Base-by-base conservation (phyloP, 2,797 vertebrate genomes). In the Dallia pectoralis region DNA sequence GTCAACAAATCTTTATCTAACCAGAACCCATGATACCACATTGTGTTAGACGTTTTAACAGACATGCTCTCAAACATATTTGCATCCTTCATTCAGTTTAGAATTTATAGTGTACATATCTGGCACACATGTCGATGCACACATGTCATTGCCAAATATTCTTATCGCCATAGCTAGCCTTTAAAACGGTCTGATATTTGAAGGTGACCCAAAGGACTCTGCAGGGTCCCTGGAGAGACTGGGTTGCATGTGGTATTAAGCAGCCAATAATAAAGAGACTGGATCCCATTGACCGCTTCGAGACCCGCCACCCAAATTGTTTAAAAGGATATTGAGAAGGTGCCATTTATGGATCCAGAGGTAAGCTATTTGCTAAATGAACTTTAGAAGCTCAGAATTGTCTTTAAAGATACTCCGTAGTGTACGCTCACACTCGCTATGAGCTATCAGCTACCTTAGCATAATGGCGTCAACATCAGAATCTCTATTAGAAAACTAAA, bases 251-350 rank as follows among this genome's bases (percentile, higher is more conserved):
- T 82, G 77, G 74, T 74, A 80, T 80, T 78, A 83, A 77, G 78
- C 83, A 79, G 81, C 80, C 65, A 69, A 80, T 82, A 78, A 85
- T 82, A 84, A 72, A 86, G 76, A 82, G 79, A 78, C 81, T 78
- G 70, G 82, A 85, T 84, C 77, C 66, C 69, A 44, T 40, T 88
- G 85, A 86, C 85, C 87, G 74, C 9, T 19, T 25, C n/a, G n/a
- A 71, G 73, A 76, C 82, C 78, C 72, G 48, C 27, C 30, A 48
- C 72, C 78, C 67, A 87, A 86, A 86, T 86, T 77, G 78, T 83
- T 84, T 88, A 88, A 88, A 84, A 84, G 85, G 87, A 88, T 88
- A 84, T 84, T 75, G 87, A 79, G 80, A 77, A 79, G 72, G 76
- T 65, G 69, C 70, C 72, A 40, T 81, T 87, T 81, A 86, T 85